These are phyloP conservation scores for Zalophus californianus DNA, from an alignment of 2,797 vertebrate species.

Conservation along the genomic window DNA sequence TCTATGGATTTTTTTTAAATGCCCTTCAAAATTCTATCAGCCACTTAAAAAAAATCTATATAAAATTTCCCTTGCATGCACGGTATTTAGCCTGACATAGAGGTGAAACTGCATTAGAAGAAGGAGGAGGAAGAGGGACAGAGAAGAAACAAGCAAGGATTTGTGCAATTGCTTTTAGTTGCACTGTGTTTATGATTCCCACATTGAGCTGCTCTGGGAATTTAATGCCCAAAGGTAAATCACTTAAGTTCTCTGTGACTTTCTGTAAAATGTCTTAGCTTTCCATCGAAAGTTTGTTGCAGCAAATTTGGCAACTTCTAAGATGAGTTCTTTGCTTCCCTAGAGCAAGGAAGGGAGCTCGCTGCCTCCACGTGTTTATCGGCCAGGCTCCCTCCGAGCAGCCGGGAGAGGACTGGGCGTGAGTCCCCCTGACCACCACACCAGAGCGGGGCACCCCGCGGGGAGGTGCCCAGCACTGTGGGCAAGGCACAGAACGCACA, in stretches of 20 bases:
- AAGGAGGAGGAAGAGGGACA: not conserved
- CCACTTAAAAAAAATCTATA: not conserved
- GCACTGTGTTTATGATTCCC: not conserved
- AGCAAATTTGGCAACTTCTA: not conserved
- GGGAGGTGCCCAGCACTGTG: not conserved
- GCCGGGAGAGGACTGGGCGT: not conserved
- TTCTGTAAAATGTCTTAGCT: not conserved
- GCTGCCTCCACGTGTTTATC: too few species aligned
- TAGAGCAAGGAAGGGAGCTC: not conserved
- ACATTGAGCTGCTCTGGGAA: not conserved
- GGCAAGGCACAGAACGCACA: not conserved
- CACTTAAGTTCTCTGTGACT: not conserved
- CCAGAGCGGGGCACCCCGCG: too few species aligned
- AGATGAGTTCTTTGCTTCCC: not conserved
- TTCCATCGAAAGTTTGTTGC: not conserved
- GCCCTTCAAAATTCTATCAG: not conserved
- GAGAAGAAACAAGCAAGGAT: not conserved
- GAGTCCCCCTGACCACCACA: not conserved
- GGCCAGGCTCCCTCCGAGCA: accelerated
- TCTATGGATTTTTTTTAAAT: not conserved
- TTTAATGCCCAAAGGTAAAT: not conserved
- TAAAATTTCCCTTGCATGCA: not conserved
- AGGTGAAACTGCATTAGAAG: not conserved
- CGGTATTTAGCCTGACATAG: not conserved
- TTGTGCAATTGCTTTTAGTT: accelerated